Evolutionary conservation across 64 coral and sea anemone species (phyloP), one percentile per base, ranked within the genome.

Genomic region (Pocillopora damicornis): DNA sequence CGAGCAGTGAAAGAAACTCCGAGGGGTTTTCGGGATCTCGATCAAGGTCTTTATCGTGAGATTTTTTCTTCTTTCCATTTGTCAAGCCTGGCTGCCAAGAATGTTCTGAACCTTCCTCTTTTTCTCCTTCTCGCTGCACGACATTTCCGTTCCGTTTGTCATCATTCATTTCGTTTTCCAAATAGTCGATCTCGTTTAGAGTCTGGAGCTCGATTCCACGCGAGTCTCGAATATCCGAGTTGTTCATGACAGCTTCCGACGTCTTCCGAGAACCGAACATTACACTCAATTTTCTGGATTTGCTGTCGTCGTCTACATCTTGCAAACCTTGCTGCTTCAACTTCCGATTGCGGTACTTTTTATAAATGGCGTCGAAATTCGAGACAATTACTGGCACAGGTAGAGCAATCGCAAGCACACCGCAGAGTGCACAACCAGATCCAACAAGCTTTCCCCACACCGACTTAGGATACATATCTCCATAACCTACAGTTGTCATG

Each of bases 401-500:
- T 1, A 96, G 78, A 7, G 94, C 94, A 62, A 96, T 96, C 15
- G 94, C 94, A 23, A 96, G 59, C 26, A 96, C 94, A 5, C 94
- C 94, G 63, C 94, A 96, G 9, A 96, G 30, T 15, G 94, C 94
- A 79, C 94, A 96, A 16, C 94, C 87, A 9, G 94, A 96, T 1
- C 94, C 94, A 68, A 96, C 94, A 23, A 96, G 20, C 76, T 96
- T 96, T 10, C 94, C 94, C 91, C 91, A 96, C 10, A 96, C 81
- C 25, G 94, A 93, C 80, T 93, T 89, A 15, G 94, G 94, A 20
- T 87, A 89, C 63, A 93, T 22, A 34, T 96, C 94, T 60, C 94
- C 94, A 88, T 96, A 96, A 17, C 94, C 94, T 5, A 96, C 94
- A 1, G 94, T 96, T 78, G 94, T 96, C 94, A 96, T 96, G 60